Evolutionary conservation across 2,797 vertebrate species (phyloP), one percentile per base, ranked within the genome.

Genomic region (Discoglossus pictus): DNA sequence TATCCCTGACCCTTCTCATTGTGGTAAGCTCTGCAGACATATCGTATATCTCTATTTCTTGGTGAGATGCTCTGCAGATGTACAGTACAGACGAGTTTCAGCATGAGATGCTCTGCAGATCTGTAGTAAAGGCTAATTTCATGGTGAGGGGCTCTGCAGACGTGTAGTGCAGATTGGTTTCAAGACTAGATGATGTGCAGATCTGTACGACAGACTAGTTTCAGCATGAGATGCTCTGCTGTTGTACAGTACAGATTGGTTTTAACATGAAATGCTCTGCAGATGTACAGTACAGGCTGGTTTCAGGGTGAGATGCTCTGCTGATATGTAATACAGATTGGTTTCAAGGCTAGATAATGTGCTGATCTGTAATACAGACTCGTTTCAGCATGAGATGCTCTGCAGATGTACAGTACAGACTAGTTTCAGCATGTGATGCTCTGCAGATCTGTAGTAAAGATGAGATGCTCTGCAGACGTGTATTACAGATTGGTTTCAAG

Each of bases 361-460:
- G n/a, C n/a, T n/a, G n/a, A n/a, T n/a, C 7, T 44, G 7, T 18
- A 6, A n/a, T n/a, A n/a, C n/a, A n/a, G n/a, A n/a, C n/a, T n/a
- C n/a, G n/a, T n/a, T n/a, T n/a, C n/a, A n/a, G n/a, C n/a, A 36
- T 24, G 25, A 25, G 17, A 59, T 44, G 56, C 24, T 43, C 56
- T 44, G 40, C 15, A 13, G 56, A 9, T 2, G 13, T 13, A 35
- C 13, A 7, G 25, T 4, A 9, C n/a, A 17, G 11, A 34, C 12
- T 7, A 13, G n/a, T n/a, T n/a, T n/a, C n/a, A n/a, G n/a, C n/a
- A 13, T 7, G 53, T 21, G 8, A 40, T 15, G 13, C 16, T 55
- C 31, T 39, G 53, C 13, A 50, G 47, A 1, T 1, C 17, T 23
- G 11, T 18, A 31, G 11, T 13, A 27, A 21, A 15, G 7, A 16